A percentile compares a stretch with the other conserved stretches of the same genome.
Evolutionary conservation across 2,888 invertebrate species (phyloP).

Genomic region (Rhagium mordax): DNA sequence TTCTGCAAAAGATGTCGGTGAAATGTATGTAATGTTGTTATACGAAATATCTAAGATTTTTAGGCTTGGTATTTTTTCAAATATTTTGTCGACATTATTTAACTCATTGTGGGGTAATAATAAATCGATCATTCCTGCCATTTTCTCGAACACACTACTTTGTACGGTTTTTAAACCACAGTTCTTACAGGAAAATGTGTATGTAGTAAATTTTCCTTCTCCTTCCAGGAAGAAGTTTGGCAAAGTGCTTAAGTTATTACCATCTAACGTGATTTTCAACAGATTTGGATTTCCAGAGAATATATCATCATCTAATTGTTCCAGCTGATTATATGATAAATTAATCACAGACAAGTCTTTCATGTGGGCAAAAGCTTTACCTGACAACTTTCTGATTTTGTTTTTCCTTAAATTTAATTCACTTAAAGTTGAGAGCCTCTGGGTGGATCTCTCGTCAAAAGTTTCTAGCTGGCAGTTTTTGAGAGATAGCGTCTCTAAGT

Average conservation of each 20-base stretch:
- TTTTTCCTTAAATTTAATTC: constrained; percentile 81
- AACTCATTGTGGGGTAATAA: constrained; percentile 77
- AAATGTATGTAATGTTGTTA: constrained; percentile 77
- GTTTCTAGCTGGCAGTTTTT: constrained; percentile 79
- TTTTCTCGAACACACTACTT: constrained; percentile 79
- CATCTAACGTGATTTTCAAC: constrained; percentile 80
- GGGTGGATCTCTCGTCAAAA: constrained; percentile 78
- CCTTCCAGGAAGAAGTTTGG: constrained; percentile 74
- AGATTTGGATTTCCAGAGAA: constrained; percentile 81
- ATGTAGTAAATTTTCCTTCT: constrained; percentile 47
- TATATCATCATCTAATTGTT: constrained; percentile 78
- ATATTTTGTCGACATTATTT: constrained; percentile 74
- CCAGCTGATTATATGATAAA: constrained; percentile 81
- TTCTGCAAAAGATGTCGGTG: constrained; percentile 77
- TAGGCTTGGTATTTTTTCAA: constrained; percentile 74
- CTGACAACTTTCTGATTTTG: constrained; percentile 78
- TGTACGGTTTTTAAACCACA: constrained; percentile 78
- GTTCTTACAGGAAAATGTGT: constrained; percentile 79
- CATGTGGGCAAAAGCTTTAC: constrained; percentile 79
- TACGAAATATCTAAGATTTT: constrained; percentile 81
- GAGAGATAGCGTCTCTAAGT: constrained; percentile 79
- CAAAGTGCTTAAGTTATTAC: constrained; percentile 79
- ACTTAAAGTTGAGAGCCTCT: constrained; percentile 70
- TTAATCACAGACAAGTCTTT: constrained; percentile 80
- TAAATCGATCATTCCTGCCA: constrained; percentile 76